phyloP scores from a whole-genome alignment of 2,888 invertebrate species.

The Nephrocerus scutellatus region DNA sequence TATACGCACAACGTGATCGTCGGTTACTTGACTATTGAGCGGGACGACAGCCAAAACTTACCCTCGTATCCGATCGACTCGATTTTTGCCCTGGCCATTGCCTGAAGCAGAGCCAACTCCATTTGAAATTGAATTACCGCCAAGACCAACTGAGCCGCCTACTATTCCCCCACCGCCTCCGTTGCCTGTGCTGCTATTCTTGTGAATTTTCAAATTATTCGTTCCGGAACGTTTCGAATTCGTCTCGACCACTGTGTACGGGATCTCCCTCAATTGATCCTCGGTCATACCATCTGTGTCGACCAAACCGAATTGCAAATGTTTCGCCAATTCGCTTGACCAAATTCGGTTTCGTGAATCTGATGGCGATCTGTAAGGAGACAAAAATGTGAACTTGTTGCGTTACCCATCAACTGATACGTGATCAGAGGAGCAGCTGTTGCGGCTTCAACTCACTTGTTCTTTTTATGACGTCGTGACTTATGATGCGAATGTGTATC shows the following conservation, averaged over 20 bases:
- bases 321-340: slow-evolving; percentile 72
- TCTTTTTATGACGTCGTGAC: slow-evolving; percentile 52
- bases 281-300: slow-evolving; percentile 86
- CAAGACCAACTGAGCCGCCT: no score
- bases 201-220: slow-evolving; percentile 45
- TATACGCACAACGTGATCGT: slow-evolving; percentile 8
- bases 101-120: slow-evolving; percentile 23
- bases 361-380: slow-evolving; percentile 65
- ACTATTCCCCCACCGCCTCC: slow-evolving; percentile 36
- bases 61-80: slow-evolving; percentile 48
- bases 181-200: slow-evolving; percentile 44
- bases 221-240: slow-evolving; percentile 43
- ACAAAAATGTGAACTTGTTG: no score
- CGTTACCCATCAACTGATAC: slow-evolving; percentile 8
- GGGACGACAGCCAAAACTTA: slow-evolving; percentile 28
- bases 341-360: slow-evolving; percentile 64
- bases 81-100: slow-evolving; percentile 44
- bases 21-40: slow-evolving; percentile 6
- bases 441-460: slow-evolving; percentile 48
- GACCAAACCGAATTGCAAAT: slow-evolving; percentile 79
- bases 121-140: slow-evolving; percentile 40
- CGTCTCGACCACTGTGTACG: slow-evolving; percentile 80
- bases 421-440: no score
- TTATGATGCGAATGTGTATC: slow-evolving; percentile 52
- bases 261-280: slow-evolving; percentile 77